Percentiles rank a stretch among this genome's conserved stretches.
phyloP scores from a whole-genome alignment of 1,140 invertebrate genomes.

The Trissolcus basalis region DNA sequence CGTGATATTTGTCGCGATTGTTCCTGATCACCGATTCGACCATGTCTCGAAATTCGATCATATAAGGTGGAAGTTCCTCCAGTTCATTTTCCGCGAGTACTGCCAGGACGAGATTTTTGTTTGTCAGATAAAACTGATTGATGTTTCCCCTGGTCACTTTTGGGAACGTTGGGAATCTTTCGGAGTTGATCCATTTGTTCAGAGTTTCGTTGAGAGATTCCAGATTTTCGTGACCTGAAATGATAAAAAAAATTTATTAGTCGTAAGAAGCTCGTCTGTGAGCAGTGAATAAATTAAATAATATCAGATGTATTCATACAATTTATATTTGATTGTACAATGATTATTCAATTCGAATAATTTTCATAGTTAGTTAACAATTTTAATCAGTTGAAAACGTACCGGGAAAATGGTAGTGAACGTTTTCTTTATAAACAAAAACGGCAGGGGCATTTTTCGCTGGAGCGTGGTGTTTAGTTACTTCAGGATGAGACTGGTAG shows the following conservation, averaged over 20 bases:
- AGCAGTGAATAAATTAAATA: too few relatives aligned
- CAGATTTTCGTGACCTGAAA: constrained; percentile 72
- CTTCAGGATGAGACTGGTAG: constrained; percentile 83
- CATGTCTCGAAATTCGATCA: constrained; percentile 90
- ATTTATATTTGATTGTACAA: too few relatives aligned
- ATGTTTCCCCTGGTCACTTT: constrained; percentile 91
- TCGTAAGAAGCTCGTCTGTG: background rate
- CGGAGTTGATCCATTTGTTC: constrained; percentile 90
- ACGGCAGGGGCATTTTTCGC: constrained; percentile 82
- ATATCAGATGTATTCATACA: too few relatives aligned
- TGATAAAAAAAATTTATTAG: constrained; percentile 9
- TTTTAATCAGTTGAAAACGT: constrained; percentile 21
- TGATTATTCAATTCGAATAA: too few relatives aligned
- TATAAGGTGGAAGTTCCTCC: constrained; percentile 86
- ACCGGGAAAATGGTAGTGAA: constrained; percentile 84
- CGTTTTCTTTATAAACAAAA: constrained; percentile 90
- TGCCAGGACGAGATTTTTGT: constrained; percentile 90
- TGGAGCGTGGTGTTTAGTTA: constrained; percentile 82
- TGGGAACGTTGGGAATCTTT: constrained; percentile 93
- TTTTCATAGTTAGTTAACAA: background rate
- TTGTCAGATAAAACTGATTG: constrained; percentile 87
- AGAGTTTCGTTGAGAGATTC: constrained; percentile 82
- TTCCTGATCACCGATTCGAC: constrained; percentile 87
- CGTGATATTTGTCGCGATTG: constrained; percentile 86
- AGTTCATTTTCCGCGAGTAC: constrained; percentile 92